Evolutionary conservation across 2,888 invertebrate species (phyloP).

Genomic region (Oscheius sp.): DNA sequence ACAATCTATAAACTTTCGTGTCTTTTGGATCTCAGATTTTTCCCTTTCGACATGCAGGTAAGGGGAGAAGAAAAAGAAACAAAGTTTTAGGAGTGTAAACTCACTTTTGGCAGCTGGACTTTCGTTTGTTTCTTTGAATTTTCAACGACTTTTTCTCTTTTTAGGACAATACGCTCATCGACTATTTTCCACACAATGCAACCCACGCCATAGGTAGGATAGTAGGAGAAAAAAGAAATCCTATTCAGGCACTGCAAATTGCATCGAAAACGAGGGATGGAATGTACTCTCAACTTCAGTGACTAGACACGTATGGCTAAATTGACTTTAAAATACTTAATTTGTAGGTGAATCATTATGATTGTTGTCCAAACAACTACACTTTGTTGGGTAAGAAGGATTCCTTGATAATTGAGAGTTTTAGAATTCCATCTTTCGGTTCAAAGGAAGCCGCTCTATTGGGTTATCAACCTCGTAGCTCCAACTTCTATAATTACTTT

Average conservation of each 20-base stretch:
- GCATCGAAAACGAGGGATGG: conserved; percentile 67
- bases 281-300: conserved; percentile 37
- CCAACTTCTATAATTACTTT: conserved; percentile 50
- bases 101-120: conserved; percentile 63
- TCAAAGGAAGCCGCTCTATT: conserved; percentile 60
- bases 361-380: conserved; percentile 63
- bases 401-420: too few species aligned
- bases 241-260: conserved; percentile 58
- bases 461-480: conserved; percentile 58
- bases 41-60: conserved; percentile 48
- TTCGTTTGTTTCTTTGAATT: too few species aligned
- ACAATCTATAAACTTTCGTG: conserved; percentile 63
- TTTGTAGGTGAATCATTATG: conserved; percentile 59
- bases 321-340: neutral
- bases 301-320: too few species aligned
- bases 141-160: too few species aligned
- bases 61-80: too few species aligned
- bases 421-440: conserved; percentile 48
- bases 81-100: conserved; percentile 45
- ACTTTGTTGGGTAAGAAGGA: too few species aligned
- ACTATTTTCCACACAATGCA: conserved; percentile 57
- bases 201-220: conserved; percentile 56
- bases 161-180: conserved; percentile 60
- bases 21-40: conserved; percentile 45
- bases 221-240: too few species aligned